phyloP scores from a whole-genome alignment of 2,113 vertebrate species.

The Xenus cinereus region DNA sequence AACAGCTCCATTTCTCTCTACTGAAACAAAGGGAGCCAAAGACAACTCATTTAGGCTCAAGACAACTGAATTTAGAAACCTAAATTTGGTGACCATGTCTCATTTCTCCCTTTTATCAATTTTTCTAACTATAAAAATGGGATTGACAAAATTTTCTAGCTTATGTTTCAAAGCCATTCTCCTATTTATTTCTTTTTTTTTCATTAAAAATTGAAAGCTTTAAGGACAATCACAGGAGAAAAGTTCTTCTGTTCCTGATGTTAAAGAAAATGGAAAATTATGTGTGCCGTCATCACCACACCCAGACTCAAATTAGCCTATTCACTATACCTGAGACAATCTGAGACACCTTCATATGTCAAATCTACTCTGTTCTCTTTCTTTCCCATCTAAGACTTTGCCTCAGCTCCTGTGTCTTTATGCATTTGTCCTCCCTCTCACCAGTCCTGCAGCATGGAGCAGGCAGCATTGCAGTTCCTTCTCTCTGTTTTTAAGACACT shows the following conservation, averaged over 20 bases:
- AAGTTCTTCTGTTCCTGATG: not conserved
- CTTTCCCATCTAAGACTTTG: not conserved
- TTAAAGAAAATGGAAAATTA: not conserved
- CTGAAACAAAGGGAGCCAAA: not conserved
- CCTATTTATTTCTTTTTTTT: not conserved
- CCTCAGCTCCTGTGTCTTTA: not conserved
- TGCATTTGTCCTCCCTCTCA: not conserved
- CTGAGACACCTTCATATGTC: not conserved
- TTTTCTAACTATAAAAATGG: not conserved
- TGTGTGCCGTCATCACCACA: not conserved
- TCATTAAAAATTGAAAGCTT: not conserved
- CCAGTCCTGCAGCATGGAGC: rapidly evolving
- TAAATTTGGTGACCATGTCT: not conserved
- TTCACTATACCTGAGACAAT: not conserved
- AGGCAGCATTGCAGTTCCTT: not conserved
- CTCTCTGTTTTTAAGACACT: not conserved
- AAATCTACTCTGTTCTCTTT: not conserved
- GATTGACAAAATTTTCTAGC: not conserved
- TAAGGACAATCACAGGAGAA: not conserved
- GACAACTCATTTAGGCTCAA: not conserved
- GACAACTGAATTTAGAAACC: not conserved
- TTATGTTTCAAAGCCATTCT: not conserved
- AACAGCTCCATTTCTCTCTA: not conserved
- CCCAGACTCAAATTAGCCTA: not conserved
- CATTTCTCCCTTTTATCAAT: not conserved